Evolutionary conservation across 2,888 invertebrate genomes (phyloP).

Genomic region (Fissipunctia ypsillon): DNA sequence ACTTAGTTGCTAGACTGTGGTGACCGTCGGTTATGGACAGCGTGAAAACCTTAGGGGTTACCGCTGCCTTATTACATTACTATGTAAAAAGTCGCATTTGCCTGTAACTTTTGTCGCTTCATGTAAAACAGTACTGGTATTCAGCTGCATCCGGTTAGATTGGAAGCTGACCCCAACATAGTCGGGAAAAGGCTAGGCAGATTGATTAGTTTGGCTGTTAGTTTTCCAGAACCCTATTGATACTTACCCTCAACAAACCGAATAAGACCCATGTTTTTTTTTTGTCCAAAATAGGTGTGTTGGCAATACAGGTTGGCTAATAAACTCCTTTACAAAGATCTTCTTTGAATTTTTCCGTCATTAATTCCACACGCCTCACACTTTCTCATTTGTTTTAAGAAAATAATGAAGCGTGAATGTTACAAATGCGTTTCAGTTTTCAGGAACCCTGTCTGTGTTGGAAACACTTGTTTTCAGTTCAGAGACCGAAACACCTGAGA

Average conservation of each 20-base stretch:
- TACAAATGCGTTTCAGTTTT: slow-evolving; percentile 58
- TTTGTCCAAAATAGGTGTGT: background rate
- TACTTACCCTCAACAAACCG: background rate
- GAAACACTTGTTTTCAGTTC: slow-evolving; percentile 49
- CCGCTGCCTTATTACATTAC: background rate
- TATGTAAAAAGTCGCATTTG: background rate
- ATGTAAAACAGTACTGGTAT: too few species aligned
- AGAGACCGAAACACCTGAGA: slow-evolving; percentile 51
- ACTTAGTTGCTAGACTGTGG: background rate
- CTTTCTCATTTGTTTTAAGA: slow-evolving; percentile 46
- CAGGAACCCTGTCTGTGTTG: slow-evolving; percentile 29
- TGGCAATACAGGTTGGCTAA: background rate
- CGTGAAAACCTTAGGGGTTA: background rate
- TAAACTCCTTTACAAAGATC: background rate
- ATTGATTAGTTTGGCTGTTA: background rate
- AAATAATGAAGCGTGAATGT: slow-evolving; percentile 54
- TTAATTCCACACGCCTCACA: slow-evolving; percentile 22
- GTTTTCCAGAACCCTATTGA: background rate
- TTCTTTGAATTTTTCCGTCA: slow-evolving; percentile 23
- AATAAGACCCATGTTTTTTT: background rate
- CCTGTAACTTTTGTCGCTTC: background rate
- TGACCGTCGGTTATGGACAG: background rate
- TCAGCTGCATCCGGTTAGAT: too few species aligned
- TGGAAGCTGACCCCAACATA: too few species aligned
- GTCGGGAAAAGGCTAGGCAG: too few species aligned